Evolutionary conservation across 2,113 vertebrate species (phyloP).

Genomic region (Thunnus thynnus): DNA sequence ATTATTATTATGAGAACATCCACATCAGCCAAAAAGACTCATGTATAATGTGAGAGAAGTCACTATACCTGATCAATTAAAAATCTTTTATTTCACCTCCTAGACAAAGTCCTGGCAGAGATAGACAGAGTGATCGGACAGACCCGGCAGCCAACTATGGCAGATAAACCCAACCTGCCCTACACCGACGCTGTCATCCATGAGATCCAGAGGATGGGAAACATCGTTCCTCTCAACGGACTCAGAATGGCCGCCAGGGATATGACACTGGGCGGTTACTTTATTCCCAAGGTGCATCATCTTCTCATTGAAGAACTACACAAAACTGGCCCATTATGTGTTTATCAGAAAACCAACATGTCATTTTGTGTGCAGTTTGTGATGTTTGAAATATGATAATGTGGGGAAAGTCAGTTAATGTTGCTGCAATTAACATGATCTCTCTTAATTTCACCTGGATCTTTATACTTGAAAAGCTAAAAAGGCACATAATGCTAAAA

Average conservation of each 20-base stretch:
- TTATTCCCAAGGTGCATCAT: constrained; percentile 86
- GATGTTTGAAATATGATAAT: no score
- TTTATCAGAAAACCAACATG: no score
- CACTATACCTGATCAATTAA: neutral
- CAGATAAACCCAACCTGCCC: constrained; percentile 84
- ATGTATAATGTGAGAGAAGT: neutral
- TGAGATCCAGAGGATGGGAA: constrained; percentile 88
- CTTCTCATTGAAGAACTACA: no score
- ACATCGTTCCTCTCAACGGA: constrained; percentile 85
- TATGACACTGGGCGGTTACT: constrained; percentile 77
- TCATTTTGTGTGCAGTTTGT: no score
- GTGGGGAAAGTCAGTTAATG: no score
- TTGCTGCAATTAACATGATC: no score
- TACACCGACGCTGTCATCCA: constrained; percentile 91
- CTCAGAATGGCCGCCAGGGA: constrained; percentile 80
- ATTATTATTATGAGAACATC: no score
- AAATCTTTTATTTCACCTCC: neutral
- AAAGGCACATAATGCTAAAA: no score
- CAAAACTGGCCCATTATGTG: no score
- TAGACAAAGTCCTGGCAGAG: constrained; percentile 84
- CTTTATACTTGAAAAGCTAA: no score
- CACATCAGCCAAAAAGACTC: no score
- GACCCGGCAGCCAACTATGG: constrained; percentile 75
- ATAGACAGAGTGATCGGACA: constrained; percentile 82
- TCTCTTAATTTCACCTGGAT: no score